These are phyloP conservation scores for Melanotaenia pygmaea DNA, from an alignment of 2,797 vertebrate genomes.

Conservation along the genomic window DNA sequence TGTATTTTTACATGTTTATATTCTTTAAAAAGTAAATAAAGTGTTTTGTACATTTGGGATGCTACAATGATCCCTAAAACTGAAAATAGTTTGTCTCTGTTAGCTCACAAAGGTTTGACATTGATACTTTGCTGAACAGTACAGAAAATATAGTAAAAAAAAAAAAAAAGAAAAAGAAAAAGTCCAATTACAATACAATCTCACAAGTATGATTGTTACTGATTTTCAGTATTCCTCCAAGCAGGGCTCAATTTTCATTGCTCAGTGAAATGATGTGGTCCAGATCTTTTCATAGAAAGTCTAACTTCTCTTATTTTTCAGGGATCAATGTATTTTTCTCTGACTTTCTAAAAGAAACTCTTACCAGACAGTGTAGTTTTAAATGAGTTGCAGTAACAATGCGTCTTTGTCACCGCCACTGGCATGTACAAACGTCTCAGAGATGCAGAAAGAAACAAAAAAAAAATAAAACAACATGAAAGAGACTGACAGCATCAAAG, in stretches of 20 bases:
- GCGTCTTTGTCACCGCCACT: constrained; percentile 65
- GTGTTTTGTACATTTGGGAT: neutral
- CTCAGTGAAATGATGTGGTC: constrained; percentile 16
- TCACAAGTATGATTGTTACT: neutral
- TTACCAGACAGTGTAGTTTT: constrained; percentile 48
- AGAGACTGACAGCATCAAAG: constrained; percentile 63
- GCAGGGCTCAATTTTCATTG: neutral
- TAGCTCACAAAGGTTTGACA: neutral
- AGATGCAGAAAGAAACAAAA: constrained; percentile 43
- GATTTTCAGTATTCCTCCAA: constrained; percentile 1
- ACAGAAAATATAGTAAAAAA: neutral
- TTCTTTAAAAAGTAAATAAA: neutral
- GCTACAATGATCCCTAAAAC: neutral
- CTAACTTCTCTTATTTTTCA: constrained; percentile 23
- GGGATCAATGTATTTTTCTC: constrained; percentile 40
- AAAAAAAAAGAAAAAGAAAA: neutral
- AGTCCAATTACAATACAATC: neutral
- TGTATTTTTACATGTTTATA: neutral
- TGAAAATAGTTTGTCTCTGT: neutral
- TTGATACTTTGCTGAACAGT: neutral
- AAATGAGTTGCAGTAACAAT: constrained; percentile 59
- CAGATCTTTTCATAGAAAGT: constrained; percentile 8
- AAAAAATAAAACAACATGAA: constrained; percentile 59
- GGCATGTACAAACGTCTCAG: constrained; percentile 53
- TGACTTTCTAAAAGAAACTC: constrained; percentile 27